phyloP scores from a whole-genome alignment of 2,113 vertebrate genomes.

The Zosterops borbonicus region DNA sequence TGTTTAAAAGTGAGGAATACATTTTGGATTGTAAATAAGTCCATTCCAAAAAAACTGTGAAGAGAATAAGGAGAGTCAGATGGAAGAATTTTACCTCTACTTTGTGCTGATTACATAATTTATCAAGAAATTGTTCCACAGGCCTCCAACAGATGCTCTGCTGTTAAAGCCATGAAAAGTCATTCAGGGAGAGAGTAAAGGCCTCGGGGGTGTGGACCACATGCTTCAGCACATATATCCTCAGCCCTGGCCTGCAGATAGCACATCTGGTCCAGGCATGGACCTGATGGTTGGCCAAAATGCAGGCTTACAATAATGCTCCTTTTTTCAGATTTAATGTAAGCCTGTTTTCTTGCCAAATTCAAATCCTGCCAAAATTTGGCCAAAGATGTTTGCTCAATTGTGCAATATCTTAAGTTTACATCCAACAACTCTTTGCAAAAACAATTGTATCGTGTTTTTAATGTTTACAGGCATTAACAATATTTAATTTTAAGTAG shows the following conservation, averaged over 20 bases:
- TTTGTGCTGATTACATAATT: constrained; percentile 59
- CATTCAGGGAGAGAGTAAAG: constrained; percentile 64
- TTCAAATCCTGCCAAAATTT: constrained; percentile 61
- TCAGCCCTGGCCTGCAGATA: constrained; percentile 61
- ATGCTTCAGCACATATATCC: constrained; percentile 62
- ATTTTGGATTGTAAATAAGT: constrained; percentile 23
- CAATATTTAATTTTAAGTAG: constrained; percentile 60
- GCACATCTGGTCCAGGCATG: constrained; percentile 69
- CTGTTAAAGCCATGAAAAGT: constrained; percentile 64
- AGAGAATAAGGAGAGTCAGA: constrained; percentile 45
- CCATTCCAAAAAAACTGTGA: constrained; percentile 33
- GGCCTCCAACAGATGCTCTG: constrained; percentile 64
- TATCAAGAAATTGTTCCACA: constrained; percentile 54
- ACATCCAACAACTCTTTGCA: constrained; percentile 62
- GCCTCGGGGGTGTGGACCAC: constrained; percentile 63
- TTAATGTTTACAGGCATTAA: constrained; percentile 56
- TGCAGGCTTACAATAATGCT: constrained; percentile 62
- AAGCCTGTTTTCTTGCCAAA: constrained; percentile 62
- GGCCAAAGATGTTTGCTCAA: constrained; percentile 32
- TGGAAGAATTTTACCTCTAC: constrained; percentile 61
- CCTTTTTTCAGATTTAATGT: constrained; percentile 66
- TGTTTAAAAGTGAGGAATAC: constrained; percentile 41
- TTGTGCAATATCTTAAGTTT: constrained; percentile 50
- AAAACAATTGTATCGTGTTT: constrained; percentile 64
- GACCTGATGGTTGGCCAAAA: constrained; percentile 62